Evolutionary conservation across 2,113 vertebrate genomes (phyloP), one percentile per base, ranked within the genome.

Genomic region (Campylorhamphus procurvoides): DNA sequence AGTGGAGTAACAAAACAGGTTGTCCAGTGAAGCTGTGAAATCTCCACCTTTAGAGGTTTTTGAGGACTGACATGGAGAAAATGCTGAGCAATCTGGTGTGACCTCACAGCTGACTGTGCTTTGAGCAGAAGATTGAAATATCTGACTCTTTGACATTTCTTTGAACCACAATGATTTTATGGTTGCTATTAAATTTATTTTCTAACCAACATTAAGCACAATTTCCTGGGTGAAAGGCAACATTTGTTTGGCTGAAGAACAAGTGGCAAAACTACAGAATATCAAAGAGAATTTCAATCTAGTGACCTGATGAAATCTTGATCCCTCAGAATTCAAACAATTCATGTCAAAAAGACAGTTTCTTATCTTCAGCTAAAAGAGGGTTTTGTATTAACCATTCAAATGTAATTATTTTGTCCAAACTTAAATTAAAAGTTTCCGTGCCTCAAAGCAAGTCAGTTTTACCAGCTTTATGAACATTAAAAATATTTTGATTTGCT

Each of bases 121-220:
- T 44, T 62, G 33, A 73, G 39, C 12, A 28, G 10, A 53, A 84
- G 39, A 53, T 33, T 46, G 27, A 22, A 63, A n/a, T 46, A 22
- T 46, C 33, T 63, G 37, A 55, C 13, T 46, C 39, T 46, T 44
- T 63, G 39, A 39, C 6, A 7, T 46, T 53, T 28, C 23, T 53
- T 53, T 9, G 9, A 53, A 69, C 9, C n/a, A 24, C 12, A 60
- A 52, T 37, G 33, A 39, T 46, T 62, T 62, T 53, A 53, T n/a
- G 27, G 15, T 53, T 46, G 28, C 5, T 72, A n/a, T 31, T 67
- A 56, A 25, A 62, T 73, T 58, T 85, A 56, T 90, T 95, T 93
- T 95, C 82, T 89, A 79, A n/a, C 18, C 14, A 93, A 66, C 14
- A 90, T 27, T 94, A 96, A 97, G 88, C 19, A 68, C 23, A 87